Conservation (phyloP, 1,140 invertebrate genomes). For the Nixonia krombeini region DNA sequence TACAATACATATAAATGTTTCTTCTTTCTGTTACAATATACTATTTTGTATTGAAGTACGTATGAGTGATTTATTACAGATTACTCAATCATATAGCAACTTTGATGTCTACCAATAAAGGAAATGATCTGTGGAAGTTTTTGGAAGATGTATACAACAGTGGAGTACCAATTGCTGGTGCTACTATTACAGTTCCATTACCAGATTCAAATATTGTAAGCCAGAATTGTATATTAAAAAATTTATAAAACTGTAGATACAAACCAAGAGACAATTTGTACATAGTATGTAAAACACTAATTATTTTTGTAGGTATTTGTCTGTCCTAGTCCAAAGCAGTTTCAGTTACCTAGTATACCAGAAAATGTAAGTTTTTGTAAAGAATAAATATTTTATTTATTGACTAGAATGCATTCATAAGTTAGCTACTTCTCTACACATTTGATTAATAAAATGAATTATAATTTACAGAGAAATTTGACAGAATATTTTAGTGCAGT, state of each 20-base stretch:
- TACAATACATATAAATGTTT: too few species aligned
- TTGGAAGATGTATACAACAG: constrained; percentile 78
- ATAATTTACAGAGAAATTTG: constrained; percentile 85
- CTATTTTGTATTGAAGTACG: too few species aligned
- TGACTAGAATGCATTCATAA: neutral
- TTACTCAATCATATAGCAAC: constrained; percentile 76
- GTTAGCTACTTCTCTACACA: neutral
- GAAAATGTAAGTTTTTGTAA: constrained; percentile 95
- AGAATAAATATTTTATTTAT: too few species aligned
- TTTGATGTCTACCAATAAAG: constrained; percentile 70
- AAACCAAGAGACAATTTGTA: neutral
- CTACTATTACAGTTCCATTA: constrained; percentile 62
- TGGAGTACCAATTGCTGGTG: constrained; percentile 72
- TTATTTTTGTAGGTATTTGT: constrained; percentile 78
- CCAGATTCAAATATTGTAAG: constrained; percentile 65
- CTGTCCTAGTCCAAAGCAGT: constrained; percentile 83
- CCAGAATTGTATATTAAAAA: constrained; percentile 6
- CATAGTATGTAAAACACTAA: constrained; percentile 7
- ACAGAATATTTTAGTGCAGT: constrained; percentile 97
- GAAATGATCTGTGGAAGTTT: constrained; percentile 75
- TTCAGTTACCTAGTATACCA: constrained; percentile 91
- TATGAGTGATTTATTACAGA: constrained; percentile 54
- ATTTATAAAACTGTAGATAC: neutral
- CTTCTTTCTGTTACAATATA: too few species aligned
- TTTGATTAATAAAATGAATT: constrained; percentile 5